Percentiles rank a stretch among this genome's conserved stretches.
Conservation (phyloP, 2,797 vertebrate species). For the Clarias laeviceps region DNA sequence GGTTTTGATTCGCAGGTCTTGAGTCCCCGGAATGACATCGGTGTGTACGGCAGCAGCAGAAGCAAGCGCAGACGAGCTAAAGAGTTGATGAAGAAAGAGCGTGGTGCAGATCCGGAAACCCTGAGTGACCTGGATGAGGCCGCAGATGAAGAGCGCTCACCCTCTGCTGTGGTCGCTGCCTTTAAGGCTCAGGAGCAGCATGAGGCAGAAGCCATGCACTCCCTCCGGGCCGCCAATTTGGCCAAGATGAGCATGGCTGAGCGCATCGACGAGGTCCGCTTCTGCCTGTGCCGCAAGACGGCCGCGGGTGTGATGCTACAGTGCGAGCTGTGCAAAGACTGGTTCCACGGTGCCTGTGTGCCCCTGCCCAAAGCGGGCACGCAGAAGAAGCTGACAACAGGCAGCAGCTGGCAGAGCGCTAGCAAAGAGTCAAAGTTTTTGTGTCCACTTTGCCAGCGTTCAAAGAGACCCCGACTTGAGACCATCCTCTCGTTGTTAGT, state of each 20-base stretch:
- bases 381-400: constrained; percentile 86
- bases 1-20: constrained; percentile 78
- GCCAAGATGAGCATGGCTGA: constrained; percentile 98
- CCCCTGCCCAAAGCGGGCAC: constrained; percentile 90
- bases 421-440: constrained; percentile 96
- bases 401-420: constrained; percentile 81
- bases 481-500: constrained; percentile 95
- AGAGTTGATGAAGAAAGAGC: constrained; percentile 92
- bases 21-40: constrained; percentile 92
- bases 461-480: constrained; percentile 90
- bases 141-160: constrained; percentile 85
- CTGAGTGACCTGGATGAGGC: constrained; percentile 90
- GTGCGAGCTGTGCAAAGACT: constrained; percentile 98
- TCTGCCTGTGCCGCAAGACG: constrained; percentile 95
- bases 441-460: constrained; percentile 93
- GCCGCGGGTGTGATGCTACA: constrained; percentile 97
- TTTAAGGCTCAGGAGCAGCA: constrained; percentile 95
- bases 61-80: constrained; percentile 90
- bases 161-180: constrained; percentile 90
- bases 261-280: constrained; percentile 95
- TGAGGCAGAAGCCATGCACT: constrained; percentile 92
- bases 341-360: constrained; percentile 96
- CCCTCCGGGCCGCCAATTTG: constrained; percentile 89
- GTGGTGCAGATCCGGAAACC: constrained; percentile 84
- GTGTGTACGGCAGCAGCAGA: constrained; percentile 92